Percentiles rank a stretch among this genome's conserved stretches.
Conservation (phyloP, 2,113 vertebrate genomes). For the Gavialis gangeticus region DNA sequence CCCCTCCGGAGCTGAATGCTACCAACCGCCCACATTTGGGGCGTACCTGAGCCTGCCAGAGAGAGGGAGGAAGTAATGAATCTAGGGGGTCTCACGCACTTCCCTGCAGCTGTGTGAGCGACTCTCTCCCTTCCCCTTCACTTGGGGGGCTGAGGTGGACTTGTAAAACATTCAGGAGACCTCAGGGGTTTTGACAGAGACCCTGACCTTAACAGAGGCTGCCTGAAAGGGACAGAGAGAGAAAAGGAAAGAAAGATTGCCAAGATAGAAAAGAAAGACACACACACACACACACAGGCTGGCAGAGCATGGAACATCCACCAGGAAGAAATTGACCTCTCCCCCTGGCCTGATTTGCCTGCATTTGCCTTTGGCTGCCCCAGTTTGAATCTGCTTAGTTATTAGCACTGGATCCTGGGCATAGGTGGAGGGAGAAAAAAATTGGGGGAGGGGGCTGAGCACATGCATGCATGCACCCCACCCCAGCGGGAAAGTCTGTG, state of each 20-base stretch:
- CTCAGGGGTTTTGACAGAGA: not conserved
- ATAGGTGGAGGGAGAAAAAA: too few species aligned
- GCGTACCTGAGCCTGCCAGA: constrained; percentile 86
- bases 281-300: not conserved
- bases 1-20: constrained; percentile 92
- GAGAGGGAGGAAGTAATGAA: not conserved
- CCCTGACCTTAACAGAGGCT: not conserved
- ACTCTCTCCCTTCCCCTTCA: not conserved
- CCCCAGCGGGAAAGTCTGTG: too few species aligned
- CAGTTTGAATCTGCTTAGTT: constrained; percentile 67
- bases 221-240: not conserved
- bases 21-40: constrained; percentile 93
- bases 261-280: not conserved
- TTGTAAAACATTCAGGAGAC: not conserved
- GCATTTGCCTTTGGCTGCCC: constrained; percentile 73
- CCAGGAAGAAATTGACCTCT: constrained; percentile 31
- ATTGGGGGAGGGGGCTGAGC: too few species aligned
- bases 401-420: not conserved
- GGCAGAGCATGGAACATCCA: not conserved
- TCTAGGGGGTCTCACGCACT: not conserved
- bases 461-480: too few species aligned
- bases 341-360: constrained; percentile 59
- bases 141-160: too few species aligned
- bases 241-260: not conserved
- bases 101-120: not conserved